Evolutionary conservation across 2,888 invertebrate species (phyloP).

Genomic region (Scelioninae gen. 2): DNA sequence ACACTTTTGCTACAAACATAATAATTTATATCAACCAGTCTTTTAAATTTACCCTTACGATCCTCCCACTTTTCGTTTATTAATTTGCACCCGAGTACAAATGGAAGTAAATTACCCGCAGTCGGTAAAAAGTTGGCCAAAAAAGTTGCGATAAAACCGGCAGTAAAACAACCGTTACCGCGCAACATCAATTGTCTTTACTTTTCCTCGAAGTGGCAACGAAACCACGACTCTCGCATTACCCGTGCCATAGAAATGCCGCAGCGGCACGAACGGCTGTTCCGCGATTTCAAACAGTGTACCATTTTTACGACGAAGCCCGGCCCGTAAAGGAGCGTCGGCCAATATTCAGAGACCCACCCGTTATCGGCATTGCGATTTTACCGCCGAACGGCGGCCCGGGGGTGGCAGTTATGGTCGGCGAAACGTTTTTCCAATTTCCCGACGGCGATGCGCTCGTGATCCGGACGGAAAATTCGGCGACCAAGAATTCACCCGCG

Average conservation of each 20-base stretch:
- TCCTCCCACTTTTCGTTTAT: no score
- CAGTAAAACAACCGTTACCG: conserved; percentile 18
- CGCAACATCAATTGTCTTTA: conserved; percentile 20
- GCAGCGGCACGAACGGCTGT: conserved; percentile 34
- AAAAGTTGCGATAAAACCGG: no score
- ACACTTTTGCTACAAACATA: no score
- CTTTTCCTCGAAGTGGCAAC: conserved; percentile 23
- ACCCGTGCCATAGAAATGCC: conserved; percentile 28
- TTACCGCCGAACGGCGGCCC: conserved; percentile 55
- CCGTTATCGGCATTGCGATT: conserved; percentile 60
- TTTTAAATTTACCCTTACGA: no score
- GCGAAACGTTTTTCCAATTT: conserved; percentile 58
- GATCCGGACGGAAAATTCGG: conserved; percentile 43
- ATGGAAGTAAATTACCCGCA: no score
- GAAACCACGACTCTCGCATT: conserved; percentile 34
- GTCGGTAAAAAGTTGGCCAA: conserved; percentile 11
- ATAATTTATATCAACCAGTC: no score
- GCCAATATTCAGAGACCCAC: conserved; percentile 57
- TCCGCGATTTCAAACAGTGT: conserved; percentile 40
- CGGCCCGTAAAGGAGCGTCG: conserved; percentile 47
- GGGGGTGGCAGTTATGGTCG: conserved; percentile 43
- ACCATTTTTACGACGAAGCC: conserved; percentile 52
- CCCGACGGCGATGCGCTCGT: conserved; percentile 47
- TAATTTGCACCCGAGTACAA: no score
- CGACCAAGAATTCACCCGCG: conserved; percentile 34